Evolutionary conservation across 92 coral and sea anemone genomes (phyloP).

Genomic region (Heteractis magnifica): DNA sequence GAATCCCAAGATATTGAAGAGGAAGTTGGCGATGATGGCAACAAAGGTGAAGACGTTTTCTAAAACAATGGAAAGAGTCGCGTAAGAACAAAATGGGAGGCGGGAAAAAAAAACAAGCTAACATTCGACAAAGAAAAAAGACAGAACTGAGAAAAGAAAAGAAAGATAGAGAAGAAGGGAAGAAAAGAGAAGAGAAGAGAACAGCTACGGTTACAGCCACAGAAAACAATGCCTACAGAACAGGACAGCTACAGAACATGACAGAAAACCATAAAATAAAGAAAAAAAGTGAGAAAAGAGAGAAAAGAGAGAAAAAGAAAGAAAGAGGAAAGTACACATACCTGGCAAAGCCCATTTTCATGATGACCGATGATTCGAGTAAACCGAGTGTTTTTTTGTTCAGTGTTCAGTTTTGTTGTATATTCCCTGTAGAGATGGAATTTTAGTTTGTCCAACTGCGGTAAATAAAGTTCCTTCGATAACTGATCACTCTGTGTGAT

Average conservation of each 20-base stretch:
- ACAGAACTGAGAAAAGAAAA: not conserved
- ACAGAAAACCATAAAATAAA: too few relatives aligned
- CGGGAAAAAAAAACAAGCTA: not conserved
- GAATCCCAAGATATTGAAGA: slow-evolving; percentile 29
- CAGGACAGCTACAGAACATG: too few relatives aligned
- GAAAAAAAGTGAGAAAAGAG: too few relatives aligned
- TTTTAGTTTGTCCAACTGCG: slow-evolving; percentile 62
- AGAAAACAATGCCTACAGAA: too few relatives aligned
- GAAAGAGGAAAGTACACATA: too few relatives aligned
- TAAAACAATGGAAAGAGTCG: not conserved
- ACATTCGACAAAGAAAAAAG: not conserved
- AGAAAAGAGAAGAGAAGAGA: too few relatives aligned
- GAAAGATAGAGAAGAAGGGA: too few relatives aligned
- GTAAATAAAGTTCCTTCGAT: slow-evolving; percentile 23
- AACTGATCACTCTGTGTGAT: slow-evolving; percentile 8
- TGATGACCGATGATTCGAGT: slow-evolving; percentile 21
- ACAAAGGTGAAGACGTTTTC: slow-evolving; percentile 5
- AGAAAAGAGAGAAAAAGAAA: not conserved
- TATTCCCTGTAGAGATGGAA: slow-evolving; percentile 52
- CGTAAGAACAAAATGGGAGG: too few relatives aligned
- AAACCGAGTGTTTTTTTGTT: slow-evolving; percentile 45
- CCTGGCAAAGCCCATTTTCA: not conserved
- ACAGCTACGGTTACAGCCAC: too few relatives aligned
- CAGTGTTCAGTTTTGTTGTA: slow-evolving; percentile 36
- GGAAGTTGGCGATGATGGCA: slow-evolving; percentile 3